These are phyloP conservation scores for Odontesthes bonariensis DNA, from an alignment of 2,113 vertebrate species.

Conservation along the genomic window DNA sequence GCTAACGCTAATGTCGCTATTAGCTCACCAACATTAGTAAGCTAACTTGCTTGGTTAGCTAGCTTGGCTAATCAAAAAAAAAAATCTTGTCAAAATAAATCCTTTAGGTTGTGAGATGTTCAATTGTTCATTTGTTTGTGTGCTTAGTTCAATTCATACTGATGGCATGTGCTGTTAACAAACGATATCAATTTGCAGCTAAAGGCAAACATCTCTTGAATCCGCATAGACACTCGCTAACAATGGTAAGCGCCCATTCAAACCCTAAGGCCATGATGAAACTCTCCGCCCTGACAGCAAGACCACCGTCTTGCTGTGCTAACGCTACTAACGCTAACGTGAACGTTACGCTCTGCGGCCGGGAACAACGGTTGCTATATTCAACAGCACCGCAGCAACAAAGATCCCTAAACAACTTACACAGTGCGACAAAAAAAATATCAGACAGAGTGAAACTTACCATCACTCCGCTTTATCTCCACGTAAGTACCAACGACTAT, in stretches of 20 bases:
- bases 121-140: neutral
- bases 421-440: slow-evolving; percentile 31
- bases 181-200: neutral
- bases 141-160: neutral
- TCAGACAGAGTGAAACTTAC: slow-evolving; percentile 81
- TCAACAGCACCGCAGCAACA: slow-evolving; percentile 70
- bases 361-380: slow-evolving; percentile 63
- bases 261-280: slow-evolving; percentile 46
- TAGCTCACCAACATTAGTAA: slow-evolving; percentile 1
- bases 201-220: neutral
- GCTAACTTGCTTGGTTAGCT: slow-evolving; percentile 47
- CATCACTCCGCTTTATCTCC: slow-evolving; percentile 96
- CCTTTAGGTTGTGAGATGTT: too few relatives aligned
- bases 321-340: slow-evolving; percentile 37
- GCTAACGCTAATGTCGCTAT: slow-evolving; percentile 30
- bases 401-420: slow-evolving; percentile 70
- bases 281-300: slow-evolving; percentile 59
- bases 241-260: slow-evolving; percentile 64
- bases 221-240: slow-evolving; percentile 33
- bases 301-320: neutral
- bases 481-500: slow-evolving; percentile 94
- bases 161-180: neutral
- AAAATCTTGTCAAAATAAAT: neutral
- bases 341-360: slow-evolving; percentile 30
- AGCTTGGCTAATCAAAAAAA: slow-evolving; percentile 11